Base-by-base conservation (phyloP, 1,140 invertebrate species). In the Heliconius eleuchia region DNA sequence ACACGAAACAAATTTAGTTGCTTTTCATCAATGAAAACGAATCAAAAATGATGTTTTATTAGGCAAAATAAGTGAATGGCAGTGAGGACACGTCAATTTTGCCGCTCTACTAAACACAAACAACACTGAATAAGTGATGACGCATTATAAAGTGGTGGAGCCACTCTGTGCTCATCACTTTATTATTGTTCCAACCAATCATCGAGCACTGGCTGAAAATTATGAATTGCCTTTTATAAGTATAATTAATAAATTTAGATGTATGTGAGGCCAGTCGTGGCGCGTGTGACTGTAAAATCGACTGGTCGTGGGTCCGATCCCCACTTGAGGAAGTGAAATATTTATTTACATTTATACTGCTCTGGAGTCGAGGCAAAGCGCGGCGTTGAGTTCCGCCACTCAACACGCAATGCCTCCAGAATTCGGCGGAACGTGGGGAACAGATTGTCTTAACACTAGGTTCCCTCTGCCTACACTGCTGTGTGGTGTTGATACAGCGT, bases 71-170 rank as follows among this genome's bases (percentile, higher is more conserved):
- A 66, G 23, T 66, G 60, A 66, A 66, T 66, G 60, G 23, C 60
- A 66, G 11, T 66, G 60, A 66, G 60, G 60, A 66, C 60, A 66
- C 60, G 13, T 66, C 60, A 66, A 66, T 66, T 66, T 30, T 30
- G 60, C 11, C 60, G 60, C 60, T 66, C 60, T 66, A 66, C 27
- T 66, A 66, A 66, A 30, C 60, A 66, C 60, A 30, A 66, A 66
- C 60, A 66, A 66, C 60, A 66, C 60, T 66, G 60, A 66, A 66
- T 66, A 66, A 66, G 18, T 30, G 60, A 66, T 66, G 60, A 66
- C 60, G 27, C 60, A 66, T 66, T 66, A 66, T 66, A 30, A 18
- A 66, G 11, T 66, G 60, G 60, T 66, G 60, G 27, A 66, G 27
- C 60, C 60, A 66, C 60, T 66, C 60, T 66, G 27, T 5, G 27